Percentiles rank a stretch among this genome's conserved stretches.
Evolutionary conservation across 92 coral and sea anemone species (phyloP).

Genomic region (Parazoanthus darwini): DNA sequence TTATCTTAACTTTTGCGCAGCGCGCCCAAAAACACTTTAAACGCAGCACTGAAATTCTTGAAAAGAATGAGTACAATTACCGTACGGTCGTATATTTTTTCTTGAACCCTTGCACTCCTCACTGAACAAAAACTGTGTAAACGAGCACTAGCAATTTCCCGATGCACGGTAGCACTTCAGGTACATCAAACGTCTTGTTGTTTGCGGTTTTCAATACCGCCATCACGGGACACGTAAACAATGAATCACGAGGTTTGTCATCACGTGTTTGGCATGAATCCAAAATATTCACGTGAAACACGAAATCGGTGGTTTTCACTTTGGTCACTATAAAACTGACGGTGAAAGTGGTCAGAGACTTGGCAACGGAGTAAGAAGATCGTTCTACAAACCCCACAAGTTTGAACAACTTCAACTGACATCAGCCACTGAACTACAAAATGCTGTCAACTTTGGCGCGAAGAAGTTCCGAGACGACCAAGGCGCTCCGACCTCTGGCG

Average conservation of each 20-base stretch:
- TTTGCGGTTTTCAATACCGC: no score
- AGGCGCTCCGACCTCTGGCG: constrained; percentile 44
- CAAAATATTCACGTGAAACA: constrained; percentile 1
- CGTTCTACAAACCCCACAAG: not conserved
- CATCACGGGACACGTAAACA: not conserved
- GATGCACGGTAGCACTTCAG: no score
- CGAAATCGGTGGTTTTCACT: not conserved
- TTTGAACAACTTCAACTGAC: not conserved
- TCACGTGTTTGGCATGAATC: constrained; percentile 21
- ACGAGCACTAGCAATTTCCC: no score
- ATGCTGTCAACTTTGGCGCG: constrained; percentile 64
- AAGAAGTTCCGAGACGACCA: constrained; percentile 43
- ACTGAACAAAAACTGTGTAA: no score
- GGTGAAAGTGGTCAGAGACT: not conserved
- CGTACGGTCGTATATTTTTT: no score
- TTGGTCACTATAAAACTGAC: not conserved
- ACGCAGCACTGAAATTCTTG: no score
- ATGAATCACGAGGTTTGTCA: not conserved
- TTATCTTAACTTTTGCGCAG: no score
- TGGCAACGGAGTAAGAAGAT: not conserved
- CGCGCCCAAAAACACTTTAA: no score
- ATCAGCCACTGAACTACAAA: not conserved
- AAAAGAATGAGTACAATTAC: no score
- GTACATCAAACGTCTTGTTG: no score
- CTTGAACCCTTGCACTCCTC: no score